Base-by-base conservation (phyloP, 2,888 invertebrate species). In the Nomada fucata region DNA sequence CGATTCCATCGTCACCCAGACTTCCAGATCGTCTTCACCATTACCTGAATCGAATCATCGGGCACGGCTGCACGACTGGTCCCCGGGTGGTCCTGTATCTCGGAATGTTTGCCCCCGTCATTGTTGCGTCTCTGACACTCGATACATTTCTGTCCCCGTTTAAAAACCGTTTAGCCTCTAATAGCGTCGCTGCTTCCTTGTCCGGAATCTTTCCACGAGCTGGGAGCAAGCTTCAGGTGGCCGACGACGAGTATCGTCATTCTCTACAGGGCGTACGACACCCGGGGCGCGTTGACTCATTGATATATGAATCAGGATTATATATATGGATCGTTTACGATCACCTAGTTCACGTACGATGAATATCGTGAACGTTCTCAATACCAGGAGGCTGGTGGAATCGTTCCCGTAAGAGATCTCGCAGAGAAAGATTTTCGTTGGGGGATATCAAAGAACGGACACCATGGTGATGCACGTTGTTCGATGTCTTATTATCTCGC, bases 221-320 rank as follows among this genome's bases (percentile, higher is more conserved):
- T 9, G 23, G 52, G 44, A 9, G n/a, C 20, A 11, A 23, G 11
- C 23, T 76, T 75, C 88, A 78, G 78, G 81, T 85, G 83, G 44
- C 42, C 65, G 64, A 55, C 64, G 65, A 76, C 57, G 85, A 67
- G 68, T 29, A 60, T 60, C 53, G 75, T 72, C 71, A 61, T 67
- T 60, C 76, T 36, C 85, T 55, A 29, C 80, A 50, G 83, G 74
- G 79, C 23, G 65, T 70, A 44, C 10, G 23, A 89, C 91, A 87
- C 92, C 92, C 88, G 91, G 89, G 73, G 92, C 87, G 91, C 89
- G 92, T 88, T 91, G 91, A 92, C 92, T 91, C 85, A 77, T 90
- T 91, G 91, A 92, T 91, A 88, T 92, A 92, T 92, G 57, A 15
- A 15, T 47, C 47, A 47, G 47, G 47, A 47, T 47, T 15, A 47